phyloP scores from a whole-genome alignment of 2,888 invertebrate genomes.

The Caenorhabditis sp. region DNA sequence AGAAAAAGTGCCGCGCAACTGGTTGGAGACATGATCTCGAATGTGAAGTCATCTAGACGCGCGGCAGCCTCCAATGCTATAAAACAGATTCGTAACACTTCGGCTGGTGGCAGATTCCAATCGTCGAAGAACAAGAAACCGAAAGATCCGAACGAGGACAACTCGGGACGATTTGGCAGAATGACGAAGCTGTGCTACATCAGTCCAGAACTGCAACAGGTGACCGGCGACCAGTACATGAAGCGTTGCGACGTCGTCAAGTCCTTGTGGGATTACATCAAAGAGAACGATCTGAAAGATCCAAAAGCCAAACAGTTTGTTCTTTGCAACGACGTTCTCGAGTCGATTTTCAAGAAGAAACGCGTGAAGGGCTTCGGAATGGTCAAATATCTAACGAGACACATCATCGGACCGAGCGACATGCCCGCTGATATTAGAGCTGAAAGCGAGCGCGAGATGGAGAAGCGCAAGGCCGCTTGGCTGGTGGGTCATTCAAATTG shows the following conservation, averaged over 20 bases:
- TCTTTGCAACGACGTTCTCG: conserved; percentile 41
- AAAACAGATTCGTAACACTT: conserved; percentile 32
- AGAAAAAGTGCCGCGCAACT: not conserved
- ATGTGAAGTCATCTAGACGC: conserved; percentile 41
- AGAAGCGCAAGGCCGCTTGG: conserved; percentile 43
- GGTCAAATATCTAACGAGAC: conserved; percentile 65
- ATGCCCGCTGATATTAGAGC: conserved; percentile 50
- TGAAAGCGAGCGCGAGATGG: conserved; percentile 52
- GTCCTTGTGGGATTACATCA: conserved; percentile 71
- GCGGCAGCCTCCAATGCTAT: conserved; percentile 51
- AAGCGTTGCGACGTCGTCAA: conserved; percentile 69
- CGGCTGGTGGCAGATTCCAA: conserved; percentile 4
- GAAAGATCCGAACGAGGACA: conserved; percentile 46
- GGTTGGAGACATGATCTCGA: conserved; percentile 22
- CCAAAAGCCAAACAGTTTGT: conserved; percentile 67
- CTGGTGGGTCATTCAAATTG: too few relatives aligned
- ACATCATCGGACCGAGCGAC: conserved; percentile 61
- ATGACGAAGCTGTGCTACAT: conserved; percentile 57
- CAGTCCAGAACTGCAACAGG: conserved; percentile 50
- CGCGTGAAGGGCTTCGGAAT: conserved; percentile 64
- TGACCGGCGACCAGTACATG: conserved; percentile 55
- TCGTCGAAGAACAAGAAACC: not conserved
- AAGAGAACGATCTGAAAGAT: conserved; percentile 68
- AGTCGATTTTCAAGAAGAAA: conserved; percentile 57
- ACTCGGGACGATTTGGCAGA: conserved; percentile 48